Conservation (phyloP, 2,113 vertebrate species). For the Rhombomys opimus region DNA sequence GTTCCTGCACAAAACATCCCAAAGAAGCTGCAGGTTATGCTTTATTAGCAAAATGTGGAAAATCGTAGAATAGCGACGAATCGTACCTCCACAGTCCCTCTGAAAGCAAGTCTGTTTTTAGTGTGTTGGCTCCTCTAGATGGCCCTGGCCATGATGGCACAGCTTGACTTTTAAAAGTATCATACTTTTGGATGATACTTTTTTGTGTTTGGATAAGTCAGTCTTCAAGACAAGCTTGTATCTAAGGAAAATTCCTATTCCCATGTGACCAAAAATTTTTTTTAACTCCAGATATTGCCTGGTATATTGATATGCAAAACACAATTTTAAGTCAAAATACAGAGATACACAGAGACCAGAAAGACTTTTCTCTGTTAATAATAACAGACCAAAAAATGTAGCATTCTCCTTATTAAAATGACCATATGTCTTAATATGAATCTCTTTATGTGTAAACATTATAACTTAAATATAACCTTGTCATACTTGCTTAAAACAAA, state of each 20-base stretch:
- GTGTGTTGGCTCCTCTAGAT: constrained; percentile 11
- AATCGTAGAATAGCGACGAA: constrained; percentile 81
- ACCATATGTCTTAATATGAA: not conserved
- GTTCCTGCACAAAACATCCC: constrained; percentile 83
- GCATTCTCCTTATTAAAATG: not conserved
- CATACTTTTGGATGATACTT: too few relatives aligned
- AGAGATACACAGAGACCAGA: not conserved
- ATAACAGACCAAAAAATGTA: not conserved
- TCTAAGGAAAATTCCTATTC: too few relatives aligned
- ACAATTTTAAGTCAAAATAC: not conserved
- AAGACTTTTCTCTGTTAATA: not conserved
- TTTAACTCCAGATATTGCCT: not conserved
- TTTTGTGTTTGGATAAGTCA: not conserved
- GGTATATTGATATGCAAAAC: not conserved
- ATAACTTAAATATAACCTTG: not conserved
- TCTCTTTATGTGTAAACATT: not conserved
- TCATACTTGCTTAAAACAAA: not conserved
- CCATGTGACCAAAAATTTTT: too few relatives aligned
- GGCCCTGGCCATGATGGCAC: not conserved
- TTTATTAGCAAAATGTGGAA: constrained; percentile 84
- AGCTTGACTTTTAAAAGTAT: rapidly evolving
- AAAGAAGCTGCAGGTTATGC: constrained; percentile 85
- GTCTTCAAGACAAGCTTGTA: not conserved
- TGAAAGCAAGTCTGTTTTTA: constrained; percentile 78
- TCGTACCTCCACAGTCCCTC: constrained; percentile 43